Evolutionary conservation across 2,113 vertebrate genomes (phyloP).

Genomic region (Pavo muticus): DNA sequence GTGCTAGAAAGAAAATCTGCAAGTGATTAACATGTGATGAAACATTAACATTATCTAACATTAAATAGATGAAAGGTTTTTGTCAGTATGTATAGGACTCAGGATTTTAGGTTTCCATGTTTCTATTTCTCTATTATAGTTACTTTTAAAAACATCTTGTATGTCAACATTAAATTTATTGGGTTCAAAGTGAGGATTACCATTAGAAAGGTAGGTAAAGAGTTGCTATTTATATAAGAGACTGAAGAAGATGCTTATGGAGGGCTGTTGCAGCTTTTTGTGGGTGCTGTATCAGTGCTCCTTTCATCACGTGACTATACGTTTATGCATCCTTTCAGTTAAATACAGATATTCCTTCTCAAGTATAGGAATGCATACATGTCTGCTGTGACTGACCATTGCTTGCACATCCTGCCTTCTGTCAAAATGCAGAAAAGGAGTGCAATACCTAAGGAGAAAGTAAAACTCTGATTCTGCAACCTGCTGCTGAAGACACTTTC

Average conservation of each 20-base stretch:
- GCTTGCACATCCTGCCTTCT: neutral
- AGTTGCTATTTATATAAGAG: neutral
- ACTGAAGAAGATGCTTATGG: neutral
- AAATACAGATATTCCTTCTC: neutral
- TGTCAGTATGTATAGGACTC: neutral
- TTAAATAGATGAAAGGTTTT: neutral
- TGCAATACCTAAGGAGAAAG: neutral
- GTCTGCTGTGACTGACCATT: neutral
- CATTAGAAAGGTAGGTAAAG: neutral
- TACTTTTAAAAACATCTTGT: neutral
- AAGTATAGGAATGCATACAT: neutral
- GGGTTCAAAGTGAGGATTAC: neutral
- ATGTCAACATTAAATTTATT: neutral
- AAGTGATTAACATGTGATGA: neutral
- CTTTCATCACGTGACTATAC: accelerated
- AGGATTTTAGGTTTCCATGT: neutral
- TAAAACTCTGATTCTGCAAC: neutral
- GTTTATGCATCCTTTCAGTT: neutral
- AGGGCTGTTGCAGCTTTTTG: neutral
- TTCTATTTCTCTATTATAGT: neutral
- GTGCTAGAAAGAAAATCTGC: conserved; percentile 40
- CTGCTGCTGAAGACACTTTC: neutral
- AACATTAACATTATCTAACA: neutral
- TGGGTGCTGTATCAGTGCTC: neutral
- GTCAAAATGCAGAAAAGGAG: neutral